Base-by-base conservation (phyloP, 2,113 vertebrate species). In the Cricetomys ansorgei region DNA sequence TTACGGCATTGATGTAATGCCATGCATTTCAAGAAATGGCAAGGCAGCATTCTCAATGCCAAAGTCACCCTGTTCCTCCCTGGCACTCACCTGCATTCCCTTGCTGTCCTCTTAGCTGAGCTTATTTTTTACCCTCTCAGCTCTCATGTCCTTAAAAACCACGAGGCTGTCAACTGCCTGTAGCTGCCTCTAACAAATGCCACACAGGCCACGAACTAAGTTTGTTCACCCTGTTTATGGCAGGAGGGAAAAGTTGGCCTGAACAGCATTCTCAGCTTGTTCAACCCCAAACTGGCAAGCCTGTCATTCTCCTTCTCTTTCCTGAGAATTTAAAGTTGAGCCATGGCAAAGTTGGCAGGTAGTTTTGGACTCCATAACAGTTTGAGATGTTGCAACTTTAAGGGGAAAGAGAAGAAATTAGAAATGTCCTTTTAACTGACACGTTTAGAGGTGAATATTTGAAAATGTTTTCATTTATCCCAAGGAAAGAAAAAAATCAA, bases 151-250 rank as follows among this genome's bases (percentile, higher is more conserved):
- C 84, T 92, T 89, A 93, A 96, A 88, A 96, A 65, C 75, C 94
- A 96, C 92, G 87, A 92, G 73, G 79, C 93, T 96, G 96, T 97
- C 93, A 96, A 85, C 89, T 96, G 94, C 87, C 73, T 70, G 53
- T 34, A 96, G 86, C 76, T 97, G 93, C 83, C 89, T 96, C 83
- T 93, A 97, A 97, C 88, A 92, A 97, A 97, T 91, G 87, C 89
- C 96, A 97, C 89, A 72, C 83, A 72, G 29, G 45, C 62, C 79
- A 94, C 43, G 94, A 89, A 79, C 4, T 73, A 89, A 93, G 45
- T 96, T 76, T 89, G 67, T 92, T 86, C 13, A 37, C 53, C 67
- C 48, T 57, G 64, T 73, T 83, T 86, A 86, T 69, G 83, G 67
- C 87, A 92, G 57, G 53, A 96, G 79, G 83, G 31, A 94, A 92